Evolutionary conservation across 2,888 invertebrate species (phyloP).

Genomic region (Lasius platythorax): DNA sequence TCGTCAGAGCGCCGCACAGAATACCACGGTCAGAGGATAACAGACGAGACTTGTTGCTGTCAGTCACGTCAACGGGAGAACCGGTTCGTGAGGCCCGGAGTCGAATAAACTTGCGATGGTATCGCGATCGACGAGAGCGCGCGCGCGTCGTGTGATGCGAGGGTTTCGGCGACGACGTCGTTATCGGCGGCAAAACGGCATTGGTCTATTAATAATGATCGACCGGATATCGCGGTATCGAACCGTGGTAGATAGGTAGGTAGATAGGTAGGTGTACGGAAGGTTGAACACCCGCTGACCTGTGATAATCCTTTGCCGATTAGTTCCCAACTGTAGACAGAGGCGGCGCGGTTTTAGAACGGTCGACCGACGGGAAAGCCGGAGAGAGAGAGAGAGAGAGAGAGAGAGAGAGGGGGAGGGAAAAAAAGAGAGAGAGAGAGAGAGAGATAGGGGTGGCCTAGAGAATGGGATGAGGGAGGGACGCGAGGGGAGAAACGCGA

Average conservation of each 20-base stretch:
- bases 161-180: conserved; percentile 8
- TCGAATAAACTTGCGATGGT: conserved; percentile 21
- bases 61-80: conserved; percentile 44
- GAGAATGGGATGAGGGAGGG: conserved; percentile 57
- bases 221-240: conserved; percentile 71
- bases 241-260: conserved; percentile 68
- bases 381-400: conserved; percentile 37
- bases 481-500: conserved; percentile 60
- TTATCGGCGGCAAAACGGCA: conserved; percentile 14
- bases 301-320: conserved; percentile 82
- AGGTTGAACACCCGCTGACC: conserved; percentile 81
- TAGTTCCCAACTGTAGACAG: conserved; percentile 79
- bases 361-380: conserved; percentile 70
- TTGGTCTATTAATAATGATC: conserved; percentile 74
- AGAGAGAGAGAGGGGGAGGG: conserved; percentile 5
- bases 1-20: conserved; percentile 7
- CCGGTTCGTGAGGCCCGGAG: conserved; percentile 30
- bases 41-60: conserved; percentile 49
- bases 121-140: neutral
- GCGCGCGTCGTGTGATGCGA: conserved; percentile 1
- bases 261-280: conserved; percentile 71
- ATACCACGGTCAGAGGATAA: conserved; percentile 14
- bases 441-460: conserved; percentile 30
- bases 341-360: conserved; percentile 77
- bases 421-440: neutral